Evolutionary conservation across 2,113 vertebrate genomes (phyloP).

Genomic region (Vimba vimba): DNA sequence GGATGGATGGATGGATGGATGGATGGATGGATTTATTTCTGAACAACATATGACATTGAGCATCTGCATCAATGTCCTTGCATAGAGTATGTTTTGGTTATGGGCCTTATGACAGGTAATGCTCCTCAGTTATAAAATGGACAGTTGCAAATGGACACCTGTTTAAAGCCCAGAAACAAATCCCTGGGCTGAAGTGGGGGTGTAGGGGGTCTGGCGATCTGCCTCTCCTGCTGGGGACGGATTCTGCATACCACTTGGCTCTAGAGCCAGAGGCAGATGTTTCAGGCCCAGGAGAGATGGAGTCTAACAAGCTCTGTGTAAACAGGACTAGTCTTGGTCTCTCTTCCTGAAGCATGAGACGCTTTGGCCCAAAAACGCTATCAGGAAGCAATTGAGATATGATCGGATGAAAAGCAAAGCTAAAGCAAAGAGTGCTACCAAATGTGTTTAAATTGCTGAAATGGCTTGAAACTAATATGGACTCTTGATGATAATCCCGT

Average conservation of each 20-base stretch:
- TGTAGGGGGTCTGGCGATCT: background rate
- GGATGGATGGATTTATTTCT: background rate
- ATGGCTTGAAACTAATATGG: background rate
- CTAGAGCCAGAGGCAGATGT: constrained; percentile 65
- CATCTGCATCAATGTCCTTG: constrained; percentile 14
- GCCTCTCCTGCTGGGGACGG: constrained; percentile 14
- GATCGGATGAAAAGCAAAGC: background rate
- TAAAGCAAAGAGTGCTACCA: background rate
- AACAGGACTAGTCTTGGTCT: constrained; percentile 53
- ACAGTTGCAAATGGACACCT: constrained; percentile 23
- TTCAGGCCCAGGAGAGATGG: constrained; percentile 59
- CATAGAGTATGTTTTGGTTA: background rate
- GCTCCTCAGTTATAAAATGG: background rate
- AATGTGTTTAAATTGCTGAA: background rate
- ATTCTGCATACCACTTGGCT: constrained; percentile 52
- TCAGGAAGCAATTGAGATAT: background rate
- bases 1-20: too few relatives aligned
- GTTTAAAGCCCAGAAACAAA: constrained; percentile 21
- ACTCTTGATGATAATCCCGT: background rate
- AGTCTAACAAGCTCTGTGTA: constrained; percentile 66
- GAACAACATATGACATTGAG: background rate
- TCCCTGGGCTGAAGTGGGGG: background rate
- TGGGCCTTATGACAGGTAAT: background rate
- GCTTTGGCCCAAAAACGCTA: constrained; percentile 23
- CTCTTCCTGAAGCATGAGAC: constrained; percentile 65